phyloP scores from a whole-genome alignment of 2,888 invertebrate species.

The Micropterix aruncella region DNA sequence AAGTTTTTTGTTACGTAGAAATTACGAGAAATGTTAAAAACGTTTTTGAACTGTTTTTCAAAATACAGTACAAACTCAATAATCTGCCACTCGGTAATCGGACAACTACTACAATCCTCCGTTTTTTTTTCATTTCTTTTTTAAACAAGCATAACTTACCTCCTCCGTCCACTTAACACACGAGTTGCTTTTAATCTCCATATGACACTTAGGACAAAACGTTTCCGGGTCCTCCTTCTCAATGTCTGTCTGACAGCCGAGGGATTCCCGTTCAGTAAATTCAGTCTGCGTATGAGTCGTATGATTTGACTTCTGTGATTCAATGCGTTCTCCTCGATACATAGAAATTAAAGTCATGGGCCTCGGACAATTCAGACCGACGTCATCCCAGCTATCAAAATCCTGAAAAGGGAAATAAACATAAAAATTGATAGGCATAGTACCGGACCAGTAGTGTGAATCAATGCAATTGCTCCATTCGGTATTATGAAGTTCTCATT shows the following conservation, averaged over 20 bases:
- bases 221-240: slow-evolving; percentile 7
- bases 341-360: slow-evolving; percentile 59
- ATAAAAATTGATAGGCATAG: slow-evolving; percentile 2
- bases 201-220: background rate
- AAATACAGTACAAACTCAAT: no score
- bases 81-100: no score
- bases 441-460: no score
- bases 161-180: slow-evolving; percentile 18
- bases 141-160: no score
- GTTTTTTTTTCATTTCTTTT: no score
- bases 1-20: no score
- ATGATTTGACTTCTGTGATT: slow-evolving; percentile 23
- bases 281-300: slow-evolving; percentile 36
- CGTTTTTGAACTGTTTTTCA: no score
- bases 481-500: no score
- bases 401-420: slow-evolving; percentile 38
- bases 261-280: slow-evolving; percentile 18
- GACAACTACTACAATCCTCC: no score
- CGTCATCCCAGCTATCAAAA: slow-evolving; percentile 88
- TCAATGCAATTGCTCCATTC: background rate
- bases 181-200: slow-evolving; percentile 23
- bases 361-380: slow-evolving; percentile 72
- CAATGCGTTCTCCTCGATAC: slow-evolving; percentile 41
- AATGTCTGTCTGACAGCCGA: slow-evolving; percentile 33
- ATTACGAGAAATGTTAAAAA: no score